Evolutionary conservation across 2,888 invertebrate species (phyloP), one percentile per base, ranked within the genome.

Genomic region (Pteria penguin): DNA sequence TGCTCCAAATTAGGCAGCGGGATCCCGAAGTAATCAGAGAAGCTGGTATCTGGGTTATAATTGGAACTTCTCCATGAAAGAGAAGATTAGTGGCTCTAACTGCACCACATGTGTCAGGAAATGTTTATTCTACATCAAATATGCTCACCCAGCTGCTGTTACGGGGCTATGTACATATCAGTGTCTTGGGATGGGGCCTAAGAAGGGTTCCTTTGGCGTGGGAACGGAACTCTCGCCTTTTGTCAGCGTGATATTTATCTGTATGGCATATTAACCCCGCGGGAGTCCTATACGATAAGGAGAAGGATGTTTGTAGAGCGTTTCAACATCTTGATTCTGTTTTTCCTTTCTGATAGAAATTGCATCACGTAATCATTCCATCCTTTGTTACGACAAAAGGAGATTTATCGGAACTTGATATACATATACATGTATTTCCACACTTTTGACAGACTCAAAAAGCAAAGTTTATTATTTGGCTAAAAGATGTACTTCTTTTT

Each of bases 21-120:
- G 57, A 27, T 36, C 45, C 61, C 61, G 24, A 36, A 33, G 72
- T 65, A 65, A 72, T 65, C 5, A 18, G 72, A 72, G 72, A 72
- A 33, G 65, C n/a, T 26, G 31, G 31, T 72, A 72, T 72, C 72
- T 36, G 65, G 33, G 32, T 27, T 54, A 54, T 72, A 72, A 72
- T 65, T 72, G 72, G 72, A 72, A 33, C 22, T 36, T 36, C 57
- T 72, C 65, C 72, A 72, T 72, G 72, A 62, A 58, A 29, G 72
- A 65, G 57, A 57, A 68, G 68, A 68, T 55, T 31, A 68, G 32
- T 57, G 54, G 22, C 22, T 26, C 58, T 55, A 31, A 32, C 65
- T 27, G 18, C 8, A 18, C 36, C 65, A 55, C 68, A 68, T 68
- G 57, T 68, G 68, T 68, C 68, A 68, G 52, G 45, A 55, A 31